These are phyloP conservation scores for Cynopterus brachyotis DNA, from an alignment of 2,113 vertebrate species.

Conservation along the genomic window DNA sequence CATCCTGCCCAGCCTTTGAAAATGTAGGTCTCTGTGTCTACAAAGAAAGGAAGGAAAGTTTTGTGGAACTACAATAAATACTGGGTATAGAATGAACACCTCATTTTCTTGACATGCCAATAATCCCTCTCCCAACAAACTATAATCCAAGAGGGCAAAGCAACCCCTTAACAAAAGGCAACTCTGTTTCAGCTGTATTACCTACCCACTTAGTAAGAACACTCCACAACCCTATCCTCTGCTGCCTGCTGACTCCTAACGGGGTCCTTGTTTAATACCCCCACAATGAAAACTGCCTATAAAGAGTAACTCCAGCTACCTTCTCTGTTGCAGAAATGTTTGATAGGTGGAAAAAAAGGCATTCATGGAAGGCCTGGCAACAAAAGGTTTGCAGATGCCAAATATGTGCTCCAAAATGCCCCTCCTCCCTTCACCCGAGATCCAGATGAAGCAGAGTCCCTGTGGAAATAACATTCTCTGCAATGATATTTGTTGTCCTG, in stretches of 20 bases:
- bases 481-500: not conserved
- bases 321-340: not conserved
- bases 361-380: not conserved
- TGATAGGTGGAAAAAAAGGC: not conserved
- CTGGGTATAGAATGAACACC: not conserved
- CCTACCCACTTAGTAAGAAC: not conserved
- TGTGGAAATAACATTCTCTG: conserved; percentile 9
- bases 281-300: not conserved
- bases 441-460: not conserved
- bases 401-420: not conserved
- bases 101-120: conserved; percentile 28
- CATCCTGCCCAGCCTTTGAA: conserved; percentile 10
- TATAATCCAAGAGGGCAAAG: conserved; percentile 36
- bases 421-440: not conserved
- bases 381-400: conserved; percentile 19
- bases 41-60: not conserved
- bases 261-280: not conserved
- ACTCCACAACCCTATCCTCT: not conserved
- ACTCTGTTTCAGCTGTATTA: not conserved
- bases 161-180: conserved; percentile 30
- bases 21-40: not conserved
- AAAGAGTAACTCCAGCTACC: conserved; percentile 10
- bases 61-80: not conserved
- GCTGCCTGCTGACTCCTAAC: not conserved
- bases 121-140: conserved; percentile 29